Percentiles rank a stretch among this genome's conserved stretches.
These are phyloP conservation scores for Ichneumon xanthorius DNA, from an alignment of 2,888 invertebrate genomes.

Conservation along the genomic window DNA sequence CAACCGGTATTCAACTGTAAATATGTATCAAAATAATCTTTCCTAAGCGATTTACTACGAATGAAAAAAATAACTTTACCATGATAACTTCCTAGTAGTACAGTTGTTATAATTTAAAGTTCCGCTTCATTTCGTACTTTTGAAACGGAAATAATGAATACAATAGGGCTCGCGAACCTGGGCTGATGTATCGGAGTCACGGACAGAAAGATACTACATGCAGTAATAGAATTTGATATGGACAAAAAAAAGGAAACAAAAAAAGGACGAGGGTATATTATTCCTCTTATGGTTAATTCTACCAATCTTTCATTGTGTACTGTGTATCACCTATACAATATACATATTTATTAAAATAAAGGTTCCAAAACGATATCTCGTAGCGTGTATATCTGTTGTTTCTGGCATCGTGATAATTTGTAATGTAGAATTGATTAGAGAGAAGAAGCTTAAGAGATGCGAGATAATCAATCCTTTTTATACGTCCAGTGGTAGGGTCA, in stretches of 20 bases:
- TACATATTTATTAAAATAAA: constrained; percentile 80
- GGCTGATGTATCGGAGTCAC: constrained; percentile 22
- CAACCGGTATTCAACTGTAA: constrained; percentile 60
- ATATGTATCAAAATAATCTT: constrained; percentile 69
- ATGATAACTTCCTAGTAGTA: constrained; percentile 36
- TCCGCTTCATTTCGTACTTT: constrained; percentile 67
- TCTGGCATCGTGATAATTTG: not conserved
- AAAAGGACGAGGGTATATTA: constrained; percentile 3
- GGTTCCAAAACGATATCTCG: constrained; percentile 70
- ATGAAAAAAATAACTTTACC: constrained; percentile 58
- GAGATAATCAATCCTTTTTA: constrained; percentile 15
- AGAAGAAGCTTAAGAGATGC: not conserved
- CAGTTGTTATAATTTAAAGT: constrained; percentile 52
- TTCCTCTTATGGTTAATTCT: constrained; percentile 71
- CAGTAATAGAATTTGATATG: constrained; percentile 67
- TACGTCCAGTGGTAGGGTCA: not conserved
- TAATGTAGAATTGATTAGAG: constrained; percentile 6
- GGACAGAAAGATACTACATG: constrained; percentile 16
- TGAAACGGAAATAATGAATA: constrained; percentile 25
- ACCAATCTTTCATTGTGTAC: constrained; percentile 78
- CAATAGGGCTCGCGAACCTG: constrained; percentile 43
- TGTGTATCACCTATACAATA: constrained; percentile 78
- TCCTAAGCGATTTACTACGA: constrained; percentile 65
- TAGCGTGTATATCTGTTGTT: constrained; percentile 26
- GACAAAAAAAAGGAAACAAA: constrained; percentile 55